Conservation (phyloP, 2,113 vertebrate genomes). For the Accipiter virgatus region DNA sequence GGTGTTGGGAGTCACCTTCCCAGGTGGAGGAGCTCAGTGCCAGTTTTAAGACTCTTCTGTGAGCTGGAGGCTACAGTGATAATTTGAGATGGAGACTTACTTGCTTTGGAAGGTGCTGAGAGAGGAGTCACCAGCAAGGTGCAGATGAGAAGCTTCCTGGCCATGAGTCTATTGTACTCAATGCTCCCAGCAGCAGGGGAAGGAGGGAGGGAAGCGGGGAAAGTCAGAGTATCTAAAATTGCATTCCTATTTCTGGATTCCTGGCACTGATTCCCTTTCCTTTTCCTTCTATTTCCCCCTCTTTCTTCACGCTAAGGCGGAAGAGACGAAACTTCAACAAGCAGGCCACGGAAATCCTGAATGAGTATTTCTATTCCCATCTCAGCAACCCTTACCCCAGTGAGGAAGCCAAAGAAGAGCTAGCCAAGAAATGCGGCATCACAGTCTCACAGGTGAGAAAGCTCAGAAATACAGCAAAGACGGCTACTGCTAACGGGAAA, state of each 20-base stretch:
- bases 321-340: constrained; percentile 99
- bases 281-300: neutral
- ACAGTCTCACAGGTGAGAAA: constrained; percentile 95
- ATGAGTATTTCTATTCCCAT: constrained; percentile 99
- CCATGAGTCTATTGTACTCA: neutral
- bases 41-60: neutral
- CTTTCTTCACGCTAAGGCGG: constrained; percentile 76
- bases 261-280: neutral
- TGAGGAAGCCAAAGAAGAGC: constrained; percentile 98
- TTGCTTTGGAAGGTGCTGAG: neutral
- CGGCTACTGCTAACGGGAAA: neutral
- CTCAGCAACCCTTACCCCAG: constrained; percentile 99
- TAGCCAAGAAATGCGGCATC: constrained; percentile 99
- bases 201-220: neutral
- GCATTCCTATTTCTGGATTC: neutral
- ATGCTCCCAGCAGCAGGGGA: neutral
- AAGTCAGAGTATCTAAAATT: neutral
- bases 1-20: neutral
- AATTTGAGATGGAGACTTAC: neutral
- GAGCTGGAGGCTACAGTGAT: neutral
- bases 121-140: neutral
- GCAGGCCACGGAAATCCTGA: constrained; percentile 98
- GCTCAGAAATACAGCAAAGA: neutral
- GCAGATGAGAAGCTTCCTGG: neutral
- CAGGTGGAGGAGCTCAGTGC: neutral